A percentile compares a stretch with the other conserved stretches of the same genome.
These are phyloP conservation scores for Kuschelorhynchus macadamiae DNA, from an alignment of 2,888 invertebrate species.

Conservation along the genomic window DNA sequence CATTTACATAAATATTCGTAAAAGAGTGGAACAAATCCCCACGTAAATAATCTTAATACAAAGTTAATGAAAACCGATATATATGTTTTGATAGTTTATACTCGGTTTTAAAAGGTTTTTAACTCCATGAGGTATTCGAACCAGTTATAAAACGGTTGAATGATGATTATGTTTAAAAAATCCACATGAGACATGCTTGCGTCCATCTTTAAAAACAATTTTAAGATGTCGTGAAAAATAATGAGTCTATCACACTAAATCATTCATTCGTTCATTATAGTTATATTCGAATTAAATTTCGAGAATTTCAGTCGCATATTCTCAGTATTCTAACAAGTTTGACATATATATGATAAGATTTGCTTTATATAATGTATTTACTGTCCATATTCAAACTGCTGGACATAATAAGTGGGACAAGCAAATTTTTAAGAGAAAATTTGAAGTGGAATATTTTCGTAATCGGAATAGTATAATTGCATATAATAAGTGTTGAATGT, in stretches of 20 bases:
- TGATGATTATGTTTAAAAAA: slow-evolving; percentile 23
- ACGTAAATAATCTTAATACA: slow-evolving; percentile 19
- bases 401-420: too few species aligned
- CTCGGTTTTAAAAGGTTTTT: slow-evolving; percentile 14
- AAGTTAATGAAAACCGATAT: slow-evolving; percentile 31
- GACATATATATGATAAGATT: too few species aligned
- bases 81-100: slow-evolving; percentile 31
- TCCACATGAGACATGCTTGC: slow-evolving; percentile 18
- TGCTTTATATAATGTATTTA: too few species aligned
- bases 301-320: too few species aligned
- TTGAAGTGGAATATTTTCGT: too few species aligned
- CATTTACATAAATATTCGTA: slow-evolving; percentile 22
- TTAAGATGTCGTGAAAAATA: background rate
- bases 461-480: too few species aligned
- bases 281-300: too few species aligned
- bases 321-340: too few species aligned
- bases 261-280: too few species aligned
- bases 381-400: too few species aligned
- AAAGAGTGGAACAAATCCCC: slow-evolving; percentile 13
- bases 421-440: too few species aligned
- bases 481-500: too few species aligned
- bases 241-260: background rate
- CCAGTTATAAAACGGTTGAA: slow-evolving; percentile 27
- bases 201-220: background rate
- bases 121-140: slow-evolving; percentile 30